Conservation (phyloP, 2,797 vertebrate species). For the Champsocephalus gunnari region DNA sequence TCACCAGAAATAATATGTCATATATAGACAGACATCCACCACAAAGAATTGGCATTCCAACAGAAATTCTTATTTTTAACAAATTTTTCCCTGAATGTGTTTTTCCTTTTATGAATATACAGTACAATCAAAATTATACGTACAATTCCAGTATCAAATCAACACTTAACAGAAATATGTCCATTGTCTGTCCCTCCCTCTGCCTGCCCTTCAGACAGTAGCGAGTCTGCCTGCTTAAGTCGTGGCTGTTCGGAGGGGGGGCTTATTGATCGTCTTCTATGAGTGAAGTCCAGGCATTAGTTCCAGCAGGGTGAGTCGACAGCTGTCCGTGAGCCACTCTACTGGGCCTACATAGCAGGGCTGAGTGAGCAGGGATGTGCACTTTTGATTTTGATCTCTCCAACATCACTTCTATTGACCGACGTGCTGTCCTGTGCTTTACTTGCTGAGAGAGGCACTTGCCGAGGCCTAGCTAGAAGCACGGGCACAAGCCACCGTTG, state of each 20-base stretch:
- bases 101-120: slow-evolving; percentile 39
- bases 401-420: slow-evolving; percentile 81
- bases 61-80: slow-evolving; percentile 56
- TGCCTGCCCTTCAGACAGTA: slow-evolving; percentile 67
- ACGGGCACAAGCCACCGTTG: slow-evolving; percentile 63
- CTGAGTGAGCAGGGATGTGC: slow-evolving; percentile 82
- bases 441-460: slow-evolving; percentile 73
- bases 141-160: slow-evolving; percentile 48
- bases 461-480: slow-evolving; percentile 68
- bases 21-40: slow-evolving; percentile 64
- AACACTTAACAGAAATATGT: slow-evolving; percentile 53
- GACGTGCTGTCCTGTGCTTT: slow-evolving; percentile 74
- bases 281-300: slow-evolving; percentile 86
- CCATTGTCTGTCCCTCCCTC: slow-evolving; percentile 34
- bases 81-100: slow-evolving; percentile 53
- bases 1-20: slow-evolving; percentile 69
- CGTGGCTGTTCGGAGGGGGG: slow-evolving; percentile 77
- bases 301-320: slow-evolving; percentile 84
- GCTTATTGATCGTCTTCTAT: slow-evolving; percentile 82
- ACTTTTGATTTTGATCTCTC: slow-evolving; percentile 85
- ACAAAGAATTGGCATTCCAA: slow-evolving; percentile 59
- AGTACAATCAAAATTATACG: slow-evolving; percentile 36
- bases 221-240: slow-evolving; percentile 76
- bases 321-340: slow-evolving; percentile 78
- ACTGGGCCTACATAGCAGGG: slow-evolving; percentile 79